Conservation (phyloP, 1,140 invertebrate species). For the Bombus waltoni region DNA sequence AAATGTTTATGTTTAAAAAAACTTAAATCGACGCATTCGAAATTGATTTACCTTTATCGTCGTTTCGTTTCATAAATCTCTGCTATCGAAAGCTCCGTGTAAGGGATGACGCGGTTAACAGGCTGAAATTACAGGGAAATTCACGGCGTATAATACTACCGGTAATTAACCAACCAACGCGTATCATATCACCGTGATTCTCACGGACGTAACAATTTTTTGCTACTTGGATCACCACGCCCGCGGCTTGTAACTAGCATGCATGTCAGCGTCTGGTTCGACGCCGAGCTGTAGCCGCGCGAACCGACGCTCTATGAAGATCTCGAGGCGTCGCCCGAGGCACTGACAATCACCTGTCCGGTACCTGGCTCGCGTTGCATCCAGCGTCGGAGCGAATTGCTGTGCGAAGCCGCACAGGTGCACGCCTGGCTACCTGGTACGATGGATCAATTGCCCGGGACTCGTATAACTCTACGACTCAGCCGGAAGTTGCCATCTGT, state of each 20-base stretch:
- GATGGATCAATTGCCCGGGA: constrained; percentile 63
- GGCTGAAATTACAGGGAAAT: not conserved
- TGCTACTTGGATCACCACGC: not conserved
- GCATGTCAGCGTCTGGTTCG: not conserved
- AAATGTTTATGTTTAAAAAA: no score
- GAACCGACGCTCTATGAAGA: constrained; percentile 62
- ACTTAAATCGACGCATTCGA: no score
- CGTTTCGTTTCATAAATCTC: no score
- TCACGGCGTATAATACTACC: no score
- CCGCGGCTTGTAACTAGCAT: not conserved
- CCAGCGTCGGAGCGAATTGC: constrained; percentile 23
- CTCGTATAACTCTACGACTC: not conserved
- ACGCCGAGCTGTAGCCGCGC: constrained; percentile 21
- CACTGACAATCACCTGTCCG: constrained; percentile 81
- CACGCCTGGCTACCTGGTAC: constrained; percentile 63
- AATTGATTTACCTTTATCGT: no score
- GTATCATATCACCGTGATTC: not conserved
- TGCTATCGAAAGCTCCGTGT: not conserved
- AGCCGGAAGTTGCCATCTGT: constrained; percentile 4
- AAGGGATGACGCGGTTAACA: not conserved
- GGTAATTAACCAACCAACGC: not conserved
- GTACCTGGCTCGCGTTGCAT: constrained; percentile 65
- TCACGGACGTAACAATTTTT: not conserved
- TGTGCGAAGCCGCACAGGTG: constrained; percentile 65
- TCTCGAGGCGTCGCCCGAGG: constrained; percentile 72